Conservation (phyloP, 2,888 invertebrate species). For the Prostheceraeus crozeri region DNA sequence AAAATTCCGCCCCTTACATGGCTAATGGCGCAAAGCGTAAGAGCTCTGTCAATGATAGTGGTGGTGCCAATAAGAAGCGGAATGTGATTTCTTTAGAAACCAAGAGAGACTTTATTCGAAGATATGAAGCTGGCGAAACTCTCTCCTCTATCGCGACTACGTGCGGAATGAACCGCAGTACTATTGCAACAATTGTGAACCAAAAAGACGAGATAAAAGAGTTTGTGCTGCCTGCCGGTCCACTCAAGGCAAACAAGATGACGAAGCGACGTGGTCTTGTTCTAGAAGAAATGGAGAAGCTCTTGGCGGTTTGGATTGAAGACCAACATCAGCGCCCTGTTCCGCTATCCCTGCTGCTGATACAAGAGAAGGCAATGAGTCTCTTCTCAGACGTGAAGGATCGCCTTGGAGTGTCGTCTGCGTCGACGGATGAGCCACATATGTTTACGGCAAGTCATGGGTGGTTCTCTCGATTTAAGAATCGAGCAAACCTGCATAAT, state of each 20-base stretch:
- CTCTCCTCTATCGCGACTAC: too few relatives aligned
- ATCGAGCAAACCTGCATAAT: conserved; percentile 33
- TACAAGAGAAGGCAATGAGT: neutral
- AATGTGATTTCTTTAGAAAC: neutral
- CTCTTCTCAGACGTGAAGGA: conserved; percentile 20
- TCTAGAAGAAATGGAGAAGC: neutral
- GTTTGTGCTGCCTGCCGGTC: neutral
- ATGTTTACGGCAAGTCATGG: conserved; percentile 41
- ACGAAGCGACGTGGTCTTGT: neutral
- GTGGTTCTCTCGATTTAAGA: conserved; percentile 42
- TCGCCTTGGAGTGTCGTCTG: neutral
- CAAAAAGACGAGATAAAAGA: neutral
- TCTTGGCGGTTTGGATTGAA: conserved; percentile 8
- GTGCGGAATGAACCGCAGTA: too few relatives aligned
- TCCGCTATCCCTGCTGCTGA: neutral
- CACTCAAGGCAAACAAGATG: neutral
- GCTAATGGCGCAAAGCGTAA: too few relatives aligned
- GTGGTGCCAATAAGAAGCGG: neutral
- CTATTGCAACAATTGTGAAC: too few relatives aligned
- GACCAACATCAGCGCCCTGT: neutral
- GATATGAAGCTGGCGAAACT: neutral
- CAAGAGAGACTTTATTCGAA: neutral
- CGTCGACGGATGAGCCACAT: neutral
- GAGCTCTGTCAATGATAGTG: too few relatives aligned
- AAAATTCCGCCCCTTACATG: too few relatives aligned